A percentile compares a stretch with the other conserved stretches of the same genome.
phyloP scores from a whole-genome alignment of 2,797 vertebrate genomes.

The Carcharodon carcharias region DNA sequence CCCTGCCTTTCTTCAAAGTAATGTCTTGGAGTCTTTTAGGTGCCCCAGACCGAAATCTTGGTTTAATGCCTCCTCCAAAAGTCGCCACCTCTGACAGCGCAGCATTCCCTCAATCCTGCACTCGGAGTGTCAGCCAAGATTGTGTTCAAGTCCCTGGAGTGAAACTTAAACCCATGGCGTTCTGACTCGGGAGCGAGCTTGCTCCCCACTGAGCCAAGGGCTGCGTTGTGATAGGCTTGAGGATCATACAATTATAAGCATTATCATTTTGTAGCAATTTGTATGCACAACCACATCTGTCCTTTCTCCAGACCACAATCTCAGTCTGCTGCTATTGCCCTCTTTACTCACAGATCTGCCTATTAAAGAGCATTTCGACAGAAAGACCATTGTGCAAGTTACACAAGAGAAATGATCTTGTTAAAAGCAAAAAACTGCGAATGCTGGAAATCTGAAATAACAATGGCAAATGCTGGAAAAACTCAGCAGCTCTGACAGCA shows the following conservation, averaged over 20 bases:
- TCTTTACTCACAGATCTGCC: background rate
- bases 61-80: background rate
- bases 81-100: background rate
- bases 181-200: background rate
- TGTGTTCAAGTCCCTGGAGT: background rate
- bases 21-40: background rate
- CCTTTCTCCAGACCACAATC: background rate
- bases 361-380: background rate
- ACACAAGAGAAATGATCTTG: too few relatives aligned
- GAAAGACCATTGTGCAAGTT: background rate
- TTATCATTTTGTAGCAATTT: background rate
- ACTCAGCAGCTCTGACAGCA: too few relatives aligned
- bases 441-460: too few relatives aligned
- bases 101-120: background rate
- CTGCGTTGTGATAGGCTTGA: background rate
- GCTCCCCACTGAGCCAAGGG: background rate
- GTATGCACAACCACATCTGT: background rate
- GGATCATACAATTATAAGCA: background rate
- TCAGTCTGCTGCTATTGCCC: too few relatives aligned
- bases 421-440: too few relatives aligned
- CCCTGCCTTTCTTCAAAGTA: background rate
- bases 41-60: background rate
- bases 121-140: too few relatives aligned
- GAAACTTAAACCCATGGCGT: background rate
- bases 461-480: too few relatives aligned